phyloP scores from a whole-genome alignment of 2,113 vertebrate genomes.

The Paracanthobrama guichenoti region DNA sequence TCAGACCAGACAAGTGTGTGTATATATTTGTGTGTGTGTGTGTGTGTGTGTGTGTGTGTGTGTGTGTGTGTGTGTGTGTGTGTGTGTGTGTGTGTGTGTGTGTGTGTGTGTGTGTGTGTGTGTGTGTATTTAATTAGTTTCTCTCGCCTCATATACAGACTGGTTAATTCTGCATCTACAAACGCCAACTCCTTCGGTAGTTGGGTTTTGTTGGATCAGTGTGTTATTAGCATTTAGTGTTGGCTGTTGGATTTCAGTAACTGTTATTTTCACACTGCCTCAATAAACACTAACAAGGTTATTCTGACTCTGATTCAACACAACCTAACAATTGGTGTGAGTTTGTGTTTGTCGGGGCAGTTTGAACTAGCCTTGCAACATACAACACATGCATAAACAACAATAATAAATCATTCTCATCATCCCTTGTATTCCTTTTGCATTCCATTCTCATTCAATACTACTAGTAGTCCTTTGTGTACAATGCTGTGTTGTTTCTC shows the following conservation, averaged over 20 bases:
- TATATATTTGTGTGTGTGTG: no score
- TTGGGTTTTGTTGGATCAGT: not conserved
- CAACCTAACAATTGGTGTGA: not conserved
- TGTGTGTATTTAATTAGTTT: not conserved
- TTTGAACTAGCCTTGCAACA: not conserved
- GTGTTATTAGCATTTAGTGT: not conserved
- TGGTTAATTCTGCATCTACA: not conserved
- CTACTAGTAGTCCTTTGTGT: slow-evolving; percentile 8
- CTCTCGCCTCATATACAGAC: not conserved
- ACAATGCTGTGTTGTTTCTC: slow-evolving; percentile 26
- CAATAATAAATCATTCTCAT: not conserved
- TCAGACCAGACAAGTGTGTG: no score
- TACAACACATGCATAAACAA: not conserved
- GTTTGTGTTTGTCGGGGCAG: not conserved
- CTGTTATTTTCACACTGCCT: not conserved
- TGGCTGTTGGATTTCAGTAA: not conserved
- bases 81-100: no score
- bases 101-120: not conserved
- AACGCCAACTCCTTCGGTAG: not conserved
- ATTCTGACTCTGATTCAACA: not conserved
- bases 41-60: no score
- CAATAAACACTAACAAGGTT: not conserved
- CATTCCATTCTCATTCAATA: slow-evolving; percentile 9
- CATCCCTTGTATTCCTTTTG: not conserved
- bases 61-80: not conserved